These are phyloP conservation scores for Hyperoodon ampullatus DNA, from an alignment of 2,113 vertebrate genomes.

Conservation along the genomic window DNA sequence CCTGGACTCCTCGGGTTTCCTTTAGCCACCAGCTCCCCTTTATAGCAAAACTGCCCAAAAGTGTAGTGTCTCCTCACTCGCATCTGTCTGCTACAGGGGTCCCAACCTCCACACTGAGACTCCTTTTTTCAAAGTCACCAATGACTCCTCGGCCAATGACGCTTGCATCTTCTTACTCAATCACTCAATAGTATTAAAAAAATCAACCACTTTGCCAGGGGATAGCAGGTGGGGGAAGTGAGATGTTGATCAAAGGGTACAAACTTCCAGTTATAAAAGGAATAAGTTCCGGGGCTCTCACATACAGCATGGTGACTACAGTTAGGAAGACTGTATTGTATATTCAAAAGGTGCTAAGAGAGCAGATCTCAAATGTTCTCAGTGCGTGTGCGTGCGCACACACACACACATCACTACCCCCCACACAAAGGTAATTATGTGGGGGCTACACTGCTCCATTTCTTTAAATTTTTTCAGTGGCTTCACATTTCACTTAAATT, in stretches of 20 bases:
- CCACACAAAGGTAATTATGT: not conserved
- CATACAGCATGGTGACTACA: fast-evolving
- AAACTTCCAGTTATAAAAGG: not conserved
- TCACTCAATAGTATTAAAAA: not conserved
- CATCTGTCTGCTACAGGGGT: not conserved
- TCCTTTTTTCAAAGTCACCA: not conserved
- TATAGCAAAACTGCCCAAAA: not conserved
- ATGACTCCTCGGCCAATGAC: not conserved
- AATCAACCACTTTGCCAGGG: not conserved
- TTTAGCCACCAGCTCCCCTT: not conserved
- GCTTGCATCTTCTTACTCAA: not conserved
- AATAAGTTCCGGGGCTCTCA: not conserved
- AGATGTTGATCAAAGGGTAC: not conserved
- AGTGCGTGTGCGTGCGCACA: too few species aligned
- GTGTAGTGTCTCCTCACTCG: not conserved
- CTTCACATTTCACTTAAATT: not conserved
- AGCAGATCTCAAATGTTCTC: not conserved
- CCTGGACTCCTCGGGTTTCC: not conserved
- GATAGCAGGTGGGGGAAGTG: not conserved
- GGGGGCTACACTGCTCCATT: not conserved
- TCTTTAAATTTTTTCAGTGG: not conserved
- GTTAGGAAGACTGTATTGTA: not conserved
- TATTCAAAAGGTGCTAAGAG: not conserved
- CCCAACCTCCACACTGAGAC: not conserved
- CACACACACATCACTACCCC: not conserved